Evolutionary conservation across 2,888 invertebrate species (phyloP).

Genomic region (Amiota minor): DNA sequence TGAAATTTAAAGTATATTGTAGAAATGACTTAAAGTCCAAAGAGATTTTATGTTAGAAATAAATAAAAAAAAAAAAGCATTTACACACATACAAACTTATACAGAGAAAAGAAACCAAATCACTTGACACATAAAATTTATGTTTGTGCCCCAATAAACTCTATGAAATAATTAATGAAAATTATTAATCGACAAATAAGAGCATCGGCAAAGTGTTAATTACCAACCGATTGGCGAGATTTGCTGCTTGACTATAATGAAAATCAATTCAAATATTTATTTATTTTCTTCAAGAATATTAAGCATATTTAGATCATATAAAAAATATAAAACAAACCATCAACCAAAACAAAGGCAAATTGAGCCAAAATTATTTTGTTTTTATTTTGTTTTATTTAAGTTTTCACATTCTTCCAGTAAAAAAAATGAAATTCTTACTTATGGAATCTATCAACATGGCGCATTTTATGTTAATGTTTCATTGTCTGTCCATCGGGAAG

Average conservation of each 20-base stretch:
- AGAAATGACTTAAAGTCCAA: too few species aligned
- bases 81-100: too few species aligned
- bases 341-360: constrained; percentile 17
- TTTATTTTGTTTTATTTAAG: not conserved
- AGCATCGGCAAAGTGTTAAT: constrained; percentile 46
- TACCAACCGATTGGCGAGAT: constrained; percentile 33
- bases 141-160: constrained; percentile 16
- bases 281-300: too few species aligned
- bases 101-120: too few species aligned
- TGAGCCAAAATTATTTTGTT: constrained; percentile 18
- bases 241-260: too few species aligned
- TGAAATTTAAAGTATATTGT: too few species aligned
- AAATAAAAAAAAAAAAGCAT: too few species aligned
- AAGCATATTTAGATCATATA: too few species aligned
- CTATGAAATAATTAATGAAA: constrained; percentile 13
- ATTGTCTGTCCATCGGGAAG: not conserved
- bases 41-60: too few species aligned
- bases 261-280: too few species aligned
- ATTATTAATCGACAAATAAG: not conserved
- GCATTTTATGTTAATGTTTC: too few species aligned
- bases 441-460: too few species aligned
- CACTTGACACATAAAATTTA: constrained; percentile 35
- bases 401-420: not conserved
- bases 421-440: not conserved
- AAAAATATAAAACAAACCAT: not conserved